Base-by-base conservation (phyloP, 2,113 vertebrate genomes). In the Myocastor coypus region DNA sequence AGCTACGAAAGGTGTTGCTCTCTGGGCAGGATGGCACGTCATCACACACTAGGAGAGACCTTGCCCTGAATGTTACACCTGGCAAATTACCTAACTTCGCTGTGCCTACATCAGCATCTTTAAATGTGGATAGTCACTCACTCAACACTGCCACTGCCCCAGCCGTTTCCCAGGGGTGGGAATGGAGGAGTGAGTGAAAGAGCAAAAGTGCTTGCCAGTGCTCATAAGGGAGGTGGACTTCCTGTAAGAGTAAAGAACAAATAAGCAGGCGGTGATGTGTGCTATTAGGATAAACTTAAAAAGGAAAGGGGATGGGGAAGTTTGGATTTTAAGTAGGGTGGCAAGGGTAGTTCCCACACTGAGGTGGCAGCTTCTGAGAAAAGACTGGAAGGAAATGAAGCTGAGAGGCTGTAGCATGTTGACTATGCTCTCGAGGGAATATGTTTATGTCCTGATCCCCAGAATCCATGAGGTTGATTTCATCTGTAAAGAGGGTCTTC, bases 161-260 rank as follows among this genome's bases (percentile, higher is more conserved):
- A 85, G 73, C 30, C 22, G 88, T 40, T 93, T 84, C 86, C 42
- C 55, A 69, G 28, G n/a, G 37, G n/a, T 71, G 28, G 3, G 2
- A 32, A 78, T 20, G 81, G 19, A 88, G 42, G 8, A 7, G n/a
- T 75, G 59, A 81, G 71, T 19, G 40, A 26, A 83, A 83, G 0
- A 64, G 42, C 63, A 71, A 83, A 80, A 93, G 46, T 30, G 7
- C 2, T 3, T 94, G 24, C 7, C 7, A 0, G 26, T 55, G 75
- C 52, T 90, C 80, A 81, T 7, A 22, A 52, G 10, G 13, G 16
- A 87, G 50, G 59, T 24, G 66, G 22, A 10, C 26, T 84, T 92
- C 71, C 9, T 50, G 11, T 57, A 91, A 94, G 42, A 69, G 94
- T 32, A 92, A 94, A 66, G 24, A 88, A 83, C 63, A 86, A 93